These are phyloP conservation scores for Colossoma macropomum DNA, from an alignment of 2,113 vertebrate species.

Conservation along the genomic window DNA sequence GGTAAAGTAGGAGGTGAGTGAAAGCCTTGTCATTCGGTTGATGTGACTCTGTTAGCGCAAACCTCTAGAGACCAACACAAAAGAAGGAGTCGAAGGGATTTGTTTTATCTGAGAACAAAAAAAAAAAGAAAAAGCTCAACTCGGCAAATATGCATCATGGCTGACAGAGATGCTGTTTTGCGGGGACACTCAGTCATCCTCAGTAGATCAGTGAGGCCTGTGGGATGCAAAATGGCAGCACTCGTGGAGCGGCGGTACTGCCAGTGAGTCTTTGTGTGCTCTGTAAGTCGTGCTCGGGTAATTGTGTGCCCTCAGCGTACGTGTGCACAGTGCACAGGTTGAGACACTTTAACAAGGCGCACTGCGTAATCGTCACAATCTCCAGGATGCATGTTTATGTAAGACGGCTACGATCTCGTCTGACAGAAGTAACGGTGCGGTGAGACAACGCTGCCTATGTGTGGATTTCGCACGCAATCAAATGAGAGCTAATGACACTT, in stretches of 20 bases:
- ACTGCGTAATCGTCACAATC: not conserved
- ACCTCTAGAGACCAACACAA: conserved; percentile 51
- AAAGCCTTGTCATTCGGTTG: conserved; percentile 49
- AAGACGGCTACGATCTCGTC: not conserved
- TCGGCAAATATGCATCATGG: not conserved
- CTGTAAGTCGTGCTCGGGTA: not conserved
- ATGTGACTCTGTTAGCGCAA: conserved; percentile 37
- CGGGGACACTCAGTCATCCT: not conserved
- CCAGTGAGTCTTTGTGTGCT: no score
- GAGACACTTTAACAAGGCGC: not conserved
- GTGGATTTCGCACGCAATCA: conserved; percentile 45
- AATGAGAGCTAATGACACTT: conserved; percentile 57
- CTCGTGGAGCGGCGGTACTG: not conserved
- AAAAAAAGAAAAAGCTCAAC: not conserved
- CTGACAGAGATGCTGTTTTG: not conserved
- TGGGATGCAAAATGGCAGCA: not conserved
- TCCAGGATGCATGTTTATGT: not conserved
- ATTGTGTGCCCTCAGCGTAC: not conserved
- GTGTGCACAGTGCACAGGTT: not conserved
- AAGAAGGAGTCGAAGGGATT: conserved; percentile 6
- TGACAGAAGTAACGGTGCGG: conserved; percentile 23
- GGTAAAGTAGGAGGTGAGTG: conserved; percentile 14
- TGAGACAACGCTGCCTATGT: not conserved
- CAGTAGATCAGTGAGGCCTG: not conserved
- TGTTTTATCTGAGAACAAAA: not conserved